Evolutionary conservation across 2,797 vertebrate species (phyloP).

Genomic region (Glyptemys insculpta): DNA sequence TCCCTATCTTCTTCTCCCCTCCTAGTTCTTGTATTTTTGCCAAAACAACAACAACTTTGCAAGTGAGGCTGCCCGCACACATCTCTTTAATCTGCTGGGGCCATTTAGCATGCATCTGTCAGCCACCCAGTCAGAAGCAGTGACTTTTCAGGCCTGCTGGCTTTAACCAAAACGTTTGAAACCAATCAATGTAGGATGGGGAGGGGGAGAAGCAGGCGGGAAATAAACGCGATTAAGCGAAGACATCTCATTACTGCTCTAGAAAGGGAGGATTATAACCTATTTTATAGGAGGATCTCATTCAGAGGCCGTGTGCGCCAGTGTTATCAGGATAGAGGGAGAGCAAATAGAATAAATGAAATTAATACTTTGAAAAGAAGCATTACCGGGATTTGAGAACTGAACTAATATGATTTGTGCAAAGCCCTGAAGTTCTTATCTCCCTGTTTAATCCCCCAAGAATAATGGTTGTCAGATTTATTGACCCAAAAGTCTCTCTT

Average conservation of each 20-base stretch:
- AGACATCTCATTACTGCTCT: conserved; percentile 69
- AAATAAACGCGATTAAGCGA: conserved; percentile 54
- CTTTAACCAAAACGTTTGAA: conserved; percentile 59
- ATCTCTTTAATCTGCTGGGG: conserved; percentile 2
- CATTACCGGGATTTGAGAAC: conserved; percentile 78
- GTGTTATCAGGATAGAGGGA: conserved; percentile 77
- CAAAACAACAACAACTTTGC: conserved; percentile 29
- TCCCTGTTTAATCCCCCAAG: conserved; percentile 70
- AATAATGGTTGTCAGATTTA: conserved; percentile 74
- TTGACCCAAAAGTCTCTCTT: conserved; percentile 21
- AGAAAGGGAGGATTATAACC: conserved; percentile 72
- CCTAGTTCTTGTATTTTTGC: neutral
- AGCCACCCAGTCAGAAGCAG: conserved; percentile 1
- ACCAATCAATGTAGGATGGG: conserved; percentile 61
- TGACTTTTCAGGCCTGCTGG: conserved; percentile 28
- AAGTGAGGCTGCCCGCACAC: conserved; percentile 27
- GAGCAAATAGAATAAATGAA: conserved; percentile 82
- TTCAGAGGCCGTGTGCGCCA: conserved; percentile 60
- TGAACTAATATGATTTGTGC: conserved; percentile 80
- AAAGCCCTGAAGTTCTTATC: conserved; percentile 77
- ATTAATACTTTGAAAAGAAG: conserved; percentile 81
- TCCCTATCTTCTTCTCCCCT: conserved; percentile 26
- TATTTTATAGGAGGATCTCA: conserved; percentile 68
- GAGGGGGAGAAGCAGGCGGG: conserved; percentile 46
- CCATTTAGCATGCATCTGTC: neutral